These are phyloP conservation scores for Sternarchorhynchus goeldii DNA, from an alignment of 2,797 vertebrate species.

Conservation along the genomic window DNA sequence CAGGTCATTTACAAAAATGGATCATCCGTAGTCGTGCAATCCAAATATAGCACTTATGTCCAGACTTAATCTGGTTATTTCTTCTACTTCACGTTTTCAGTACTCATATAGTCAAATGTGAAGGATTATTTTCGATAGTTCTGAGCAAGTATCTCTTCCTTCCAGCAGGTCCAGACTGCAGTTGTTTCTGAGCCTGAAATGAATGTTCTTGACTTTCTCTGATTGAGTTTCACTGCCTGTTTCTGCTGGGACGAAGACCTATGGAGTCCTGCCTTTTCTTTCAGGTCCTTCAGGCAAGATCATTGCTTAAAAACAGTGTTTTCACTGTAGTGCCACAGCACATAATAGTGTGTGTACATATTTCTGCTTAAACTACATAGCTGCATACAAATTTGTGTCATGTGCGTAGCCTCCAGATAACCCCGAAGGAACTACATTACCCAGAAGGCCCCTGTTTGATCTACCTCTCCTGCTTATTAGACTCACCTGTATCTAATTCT, in stretches of 20 bases:
- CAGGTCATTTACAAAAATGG: conserved; percentile 41
- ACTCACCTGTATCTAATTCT: too few species aligned
- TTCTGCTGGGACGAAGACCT: not conserved
- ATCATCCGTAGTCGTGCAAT: conserved; percentile 36
- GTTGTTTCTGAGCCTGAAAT: conserved; percentile 29
- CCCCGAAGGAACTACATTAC: too few species aligned
- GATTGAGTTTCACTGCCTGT: conserved; percentile 35
- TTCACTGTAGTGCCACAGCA: not conserved
- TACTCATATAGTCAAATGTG: conserved; percentile 45
- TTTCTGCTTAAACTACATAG: too few species aligned
- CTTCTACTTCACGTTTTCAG: conserved; percentile 23
- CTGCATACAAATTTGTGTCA: too few species aligned
- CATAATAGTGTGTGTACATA: too few species aligned
- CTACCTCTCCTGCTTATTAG: too few species aligned
- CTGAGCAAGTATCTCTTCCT: conserved; percentile 32
- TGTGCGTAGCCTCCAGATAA: too few species aligned
- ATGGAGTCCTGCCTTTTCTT: not conserved
- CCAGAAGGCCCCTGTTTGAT: too few species aligned
- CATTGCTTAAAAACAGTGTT: not conserved
- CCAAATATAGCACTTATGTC: conserved; percentile 37
- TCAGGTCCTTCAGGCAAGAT: not conserved
- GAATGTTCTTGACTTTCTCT: conserved; percentile 3
- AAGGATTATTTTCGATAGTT: conserved; percentile 31
- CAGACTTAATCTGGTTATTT: conserved; percentile 37
- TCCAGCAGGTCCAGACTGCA: conserved; percentile 21